Evolutionary conservation across 2,113 vertebrate species (phyloP), one percentile per base, ranked within the genome.

Genomic region (Stegastes partitus): DNA sequence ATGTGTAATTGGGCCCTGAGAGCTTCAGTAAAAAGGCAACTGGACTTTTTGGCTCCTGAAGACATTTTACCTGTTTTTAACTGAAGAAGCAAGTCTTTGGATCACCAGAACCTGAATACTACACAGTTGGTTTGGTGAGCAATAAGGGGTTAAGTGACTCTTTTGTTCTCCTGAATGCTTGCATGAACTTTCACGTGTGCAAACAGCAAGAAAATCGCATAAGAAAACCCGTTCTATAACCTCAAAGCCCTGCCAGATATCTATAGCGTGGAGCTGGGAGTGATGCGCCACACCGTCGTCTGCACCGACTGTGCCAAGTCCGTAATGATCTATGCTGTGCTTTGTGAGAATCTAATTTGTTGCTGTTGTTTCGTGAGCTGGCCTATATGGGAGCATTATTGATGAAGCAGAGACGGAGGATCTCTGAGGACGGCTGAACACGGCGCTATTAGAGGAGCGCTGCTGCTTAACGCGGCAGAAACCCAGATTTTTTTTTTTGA

Each of bases 301-400:
- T 45, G 22, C 56, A 23, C 16, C 18, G 51, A 56, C 64, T 42
- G 45, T 37, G 74, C 71, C 77, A 73, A 68, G 74, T 79, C 79
- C 65, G 59, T 74, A 74, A 73, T 76, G 86, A 85, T 83, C 65
- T 74, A 71, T 82, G 65, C 50, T 45, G 49, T 31, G 77, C 70
- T 71, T 68, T 66, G 67, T 72, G 11, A 61, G 72, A 71, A 79
- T 87, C 77, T 68, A 84, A 84, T 89, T 85, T 89, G 81, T 75
- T 66, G 61, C 61, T 59, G 68, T 74, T 85, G 69, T 83, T 87
- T 78, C 58, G 45, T 44, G 57, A 85, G 74, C 53, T 39, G 44
- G 72, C n/a, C 74, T 80, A 53, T 66, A 61, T 37, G 23, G 53
- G 37, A 51, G 58, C n/a, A 1, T 80, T 89, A 89, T 80, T 72